A percentile compares a stretch with the other conserved stretches of the same genome.
phyloP scores from a whole-genome alignment of 2,888 invertebrate genomes.

The Calameuta filiformis region DNA sequence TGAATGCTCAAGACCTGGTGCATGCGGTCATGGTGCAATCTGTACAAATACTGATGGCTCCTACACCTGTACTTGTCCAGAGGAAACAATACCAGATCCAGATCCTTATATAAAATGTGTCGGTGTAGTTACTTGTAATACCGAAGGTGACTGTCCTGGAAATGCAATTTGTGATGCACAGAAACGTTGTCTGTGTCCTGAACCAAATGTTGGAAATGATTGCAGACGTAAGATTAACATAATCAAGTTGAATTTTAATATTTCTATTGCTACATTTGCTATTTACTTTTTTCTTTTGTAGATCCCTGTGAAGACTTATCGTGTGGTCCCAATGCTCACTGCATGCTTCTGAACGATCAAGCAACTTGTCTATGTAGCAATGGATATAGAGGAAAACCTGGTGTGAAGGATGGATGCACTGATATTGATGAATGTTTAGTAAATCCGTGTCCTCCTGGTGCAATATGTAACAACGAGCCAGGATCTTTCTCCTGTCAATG shows the following conservation, averaged over 20 bases:
- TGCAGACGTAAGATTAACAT: conserved; percentile 81
- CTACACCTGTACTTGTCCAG: conserved; percentile 83
- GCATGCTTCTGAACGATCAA: conserved; percentile 84
- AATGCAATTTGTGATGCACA: conserved; percentile 86
- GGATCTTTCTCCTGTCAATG: conserved; percentile 91
- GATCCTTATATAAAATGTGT: conserved; percentile 85
- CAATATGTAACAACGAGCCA: conserved; percentile 89
- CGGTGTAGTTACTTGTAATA: conserved; percentile 82
- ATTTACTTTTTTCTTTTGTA: conserved; percentile 61
- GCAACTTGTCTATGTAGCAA: conserved; percentile 86
- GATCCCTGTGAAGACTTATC: conserved; percentile 90
- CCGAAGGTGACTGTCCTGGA: conserved; percentile 85
- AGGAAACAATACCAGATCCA: conserved; percentile 84
- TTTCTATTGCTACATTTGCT: background rate
- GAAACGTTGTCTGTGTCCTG: conserved; percentile 86
- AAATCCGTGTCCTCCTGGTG: conserved; percentile 85
- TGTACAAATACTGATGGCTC: conserved; percentile 84
- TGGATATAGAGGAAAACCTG: conserved; percentile 81
- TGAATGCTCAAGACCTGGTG: conserved; percentile 78
- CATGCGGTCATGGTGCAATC: conserved; percentile 84
- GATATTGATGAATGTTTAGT: conserved; percentile 90
- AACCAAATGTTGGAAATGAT: conserved; percentile 91
- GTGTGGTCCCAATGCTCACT: conserved; percentile 90
- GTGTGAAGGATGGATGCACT: conserved; percentile 77
- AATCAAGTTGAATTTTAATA: background rate